Evolutionary conservation across 1,140 invertebrate species (phyloP).

Genomic region (Procambarus clarkii): DNA sequence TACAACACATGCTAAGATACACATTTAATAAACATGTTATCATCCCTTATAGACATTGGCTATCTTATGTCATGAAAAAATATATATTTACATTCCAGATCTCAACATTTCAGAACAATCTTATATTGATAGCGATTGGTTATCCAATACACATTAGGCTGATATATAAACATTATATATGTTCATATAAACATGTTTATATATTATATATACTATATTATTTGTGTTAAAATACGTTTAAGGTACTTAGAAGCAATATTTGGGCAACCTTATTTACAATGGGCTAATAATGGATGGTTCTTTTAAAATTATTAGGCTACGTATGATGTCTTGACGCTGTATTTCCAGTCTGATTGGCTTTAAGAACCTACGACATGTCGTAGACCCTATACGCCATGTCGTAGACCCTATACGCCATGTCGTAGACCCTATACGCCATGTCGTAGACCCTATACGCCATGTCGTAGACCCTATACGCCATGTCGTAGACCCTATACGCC

Average conservation of each 20-base stretch:
- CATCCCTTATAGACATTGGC: background rate
- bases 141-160: background rate
- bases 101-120: background rate
- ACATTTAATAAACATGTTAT: background rate
- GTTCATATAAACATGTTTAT: constrained; percentile 5
- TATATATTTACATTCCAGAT: background rate
- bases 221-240: background rate
- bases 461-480: too few species aligned
- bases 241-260: constrained; percentile 1
- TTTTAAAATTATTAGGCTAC: background rate
- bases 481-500: too few species aligned
- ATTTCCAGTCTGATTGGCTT: too few species aligned
- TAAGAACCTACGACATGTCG: too few species aligned
- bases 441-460: too few species aligned
- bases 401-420: too few species aligned
- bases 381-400: too few species aligned
- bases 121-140: background rate
- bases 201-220: constrained; percentile 3
- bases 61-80: background rate
- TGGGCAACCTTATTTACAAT: background rate
- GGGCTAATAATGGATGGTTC: background rate
- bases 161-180: constrained; percentile 19
- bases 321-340: too few species aligned
- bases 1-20: too few species aligned
- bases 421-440: too few species aligned